Evolutionary conservation across 1,140 invertebrate species (phyloP), one percentile per base, ranked within the genome.

Genomic region (Euwallacea similis): DNA sequence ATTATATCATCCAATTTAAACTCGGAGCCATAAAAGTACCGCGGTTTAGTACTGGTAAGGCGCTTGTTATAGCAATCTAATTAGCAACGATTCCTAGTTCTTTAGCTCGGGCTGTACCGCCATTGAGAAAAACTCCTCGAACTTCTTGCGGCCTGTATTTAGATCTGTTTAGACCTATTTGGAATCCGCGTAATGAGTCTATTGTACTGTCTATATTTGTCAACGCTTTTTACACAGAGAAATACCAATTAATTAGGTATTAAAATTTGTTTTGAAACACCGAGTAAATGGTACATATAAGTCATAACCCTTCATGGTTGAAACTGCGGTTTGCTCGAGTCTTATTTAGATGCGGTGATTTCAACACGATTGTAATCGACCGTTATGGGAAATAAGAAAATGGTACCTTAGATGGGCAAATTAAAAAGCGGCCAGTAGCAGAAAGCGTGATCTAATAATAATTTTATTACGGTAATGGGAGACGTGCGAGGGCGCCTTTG

Each of bases 201-300:
- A 69, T 69, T 69, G 66, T 69, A 44, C 66, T 69, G 66, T 61
- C 66, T 69, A 61, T 69, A 69, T 69, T 69, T 69, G 66, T 69
- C 66, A 60, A 13, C 50, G 42, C 13, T 53, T 65, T 54, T 65
- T 53, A 15, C 21, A 6, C 56, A 13, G 15, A 8, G 7, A 33
- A 33, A 33, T 65, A n/a, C 47, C 46, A 46, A 65, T 42, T 15
- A 62, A 62, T 62, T 62, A 16, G 56, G 6, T 11, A 59, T 15
- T 21, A 21, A 15, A 41, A 59, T 62, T 62, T 44, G 33, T 42
- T 62, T 44, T 33, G 21, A 33, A 33, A 33, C 21, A 4, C 21
- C 21, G 21, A 33, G 21, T 33, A 33, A 33, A 33, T 33, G 21
- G 21, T 33, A 33, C 21, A 33, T 33, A 33, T 33, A 33, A 33